phyloP scores from a whole-genome alignment of 2,888 invertebrate genomes.

The Hemicrepidius hirtus region DNA sequence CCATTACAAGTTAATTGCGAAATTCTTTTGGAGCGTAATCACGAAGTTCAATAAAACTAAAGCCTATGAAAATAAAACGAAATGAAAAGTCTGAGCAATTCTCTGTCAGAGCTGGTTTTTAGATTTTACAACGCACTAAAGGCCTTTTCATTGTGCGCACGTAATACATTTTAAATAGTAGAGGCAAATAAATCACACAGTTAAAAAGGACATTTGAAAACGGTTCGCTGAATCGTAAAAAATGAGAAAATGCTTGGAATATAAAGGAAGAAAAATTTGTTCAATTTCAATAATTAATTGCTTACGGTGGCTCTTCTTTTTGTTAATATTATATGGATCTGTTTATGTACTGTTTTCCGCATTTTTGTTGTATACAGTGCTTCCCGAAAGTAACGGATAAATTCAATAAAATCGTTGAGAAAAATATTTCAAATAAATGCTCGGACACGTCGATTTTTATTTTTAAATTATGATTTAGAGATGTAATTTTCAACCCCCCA shows the following conservation, averaged over 20 bases:
- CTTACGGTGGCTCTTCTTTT: not conserved
- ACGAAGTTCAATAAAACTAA: slow-evolving; percentile 21
- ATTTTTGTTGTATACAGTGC: no score
- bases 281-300: slow-evolving; percentile 14
- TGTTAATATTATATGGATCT: no score
- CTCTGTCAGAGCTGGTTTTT: slow-evolving; percentile 18
- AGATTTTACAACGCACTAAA: slow-evolving; percentile 38
- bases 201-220: slow-evolving; percentile 33
- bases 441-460: no score
- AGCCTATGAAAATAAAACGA: slow-evolving; percentile 24
- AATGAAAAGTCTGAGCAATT: slow-evolving; percentile 22
- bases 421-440: no score
- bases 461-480: no score
- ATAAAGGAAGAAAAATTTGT: slow-evolving; percentile 27
- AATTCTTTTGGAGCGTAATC: slow-evolving; percentile 5
- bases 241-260: slow-evolving; percentile 27
- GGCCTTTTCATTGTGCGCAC: slow-evolving; percentile 27
- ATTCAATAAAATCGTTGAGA: no score
- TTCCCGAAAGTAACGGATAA: no score
- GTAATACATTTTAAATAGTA: slow-evolving; percentile 37
- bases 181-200: slow-evolving; percentile 27
- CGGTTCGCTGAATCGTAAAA: slow-evolving; percentile 32
- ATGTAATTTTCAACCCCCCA: no score
- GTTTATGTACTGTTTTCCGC: no score
- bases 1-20: not conserved